phyloP scores from a whole-genome alignment of 2,888 invertebrate genomes.

The Tinea semifulvella region DNA sequence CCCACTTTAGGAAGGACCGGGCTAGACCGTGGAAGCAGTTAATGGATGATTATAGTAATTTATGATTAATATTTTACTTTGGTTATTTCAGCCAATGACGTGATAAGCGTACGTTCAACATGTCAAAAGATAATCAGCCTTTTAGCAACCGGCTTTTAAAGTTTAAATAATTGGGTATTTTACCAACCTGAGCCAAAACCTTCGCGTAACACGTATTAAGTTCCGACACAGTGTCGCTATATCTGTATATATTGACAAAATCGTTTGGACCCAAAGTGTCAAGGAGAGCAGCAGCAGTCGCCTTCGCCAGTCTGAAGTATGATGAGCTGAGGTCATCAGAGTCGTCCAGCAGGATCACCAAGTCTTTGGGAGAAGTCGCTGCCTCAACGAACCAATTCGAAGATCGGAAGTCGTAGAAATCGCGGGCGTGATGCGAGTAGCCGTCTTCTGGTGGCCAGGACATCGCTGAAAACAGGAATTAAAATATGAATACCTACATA shows the following conservation, averaged over 20 bases:
- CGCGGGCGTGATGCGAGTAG: constrained; percentile 79
- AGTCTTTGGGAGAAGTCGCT: constrained; percentile 96
- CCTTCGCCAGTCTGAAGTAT: constrained; percentile 84
- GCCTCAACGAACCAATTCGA: constrained; percentile 97
- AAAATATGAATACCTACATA: too few species aligned
- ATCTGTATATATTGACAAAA: constrained; percentile 94
- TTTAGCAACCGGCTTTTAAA: too few species aligned
- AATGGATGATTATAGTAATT: too few species aligned
- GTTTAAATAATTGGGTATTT: constrained; percentile 70
- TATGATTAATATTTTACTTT: too few species aligned
- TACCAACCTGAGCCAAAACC: constrained; percentile 83
- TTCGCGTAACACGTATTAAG: constrained; percentile 92
- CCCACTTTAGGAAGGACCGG: too few species aligned
- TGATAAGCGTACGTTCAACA: too few species aligned
- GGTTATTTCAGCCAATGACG: too few species aligned
- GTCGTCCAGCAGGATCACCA: constrained; percentile 92
- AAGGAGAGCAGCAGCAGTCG: constrained; percentile 88
- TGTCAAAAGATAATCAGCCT: too few species aligned
- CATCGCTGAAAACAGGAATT: constrained; percentile 64
- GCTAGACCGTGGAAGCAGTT: too few species aligned
- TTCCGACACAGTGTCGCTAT: constrained; percentile 84
- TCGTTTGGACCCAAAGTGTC: constrained; percentile 97
- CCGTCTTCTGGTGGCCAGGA: constrained; percentile 87
- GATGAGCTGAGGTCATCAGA: constrained; percentile 90
- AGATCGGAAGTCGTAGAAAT: constrained; percentile 93